phyloP scores from a whole-genome alignment of 2,888 invertebrate species.

The Dichetophora obliterata region DNA sequence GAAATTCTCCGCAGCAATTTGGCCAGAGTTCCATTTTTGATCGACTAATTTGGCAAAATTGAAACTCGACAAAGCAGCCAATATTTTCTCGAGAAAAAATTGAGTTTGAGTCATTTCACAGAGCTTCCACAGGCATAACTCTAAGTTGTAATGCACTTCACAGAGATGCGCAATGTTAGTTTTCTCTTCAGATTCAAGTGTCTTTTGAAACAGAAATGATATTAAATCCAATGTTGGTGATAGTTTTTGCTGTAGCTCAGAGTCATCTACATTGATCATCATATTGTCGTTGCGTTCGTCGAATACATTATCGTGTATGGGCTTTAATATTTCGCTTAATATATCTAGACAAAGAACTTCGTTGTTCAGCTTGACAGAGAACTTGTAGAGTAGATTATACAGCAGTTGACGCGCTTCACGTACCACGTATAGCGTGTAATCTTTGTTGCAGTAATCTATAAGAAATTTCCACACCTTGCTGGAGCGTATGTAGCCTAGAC shows the following conservation, averaged over 20 bases:
- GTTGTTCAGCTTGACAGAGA: constrained; percentile 67
- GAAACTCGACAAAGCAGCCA: constrained; percentile 58
- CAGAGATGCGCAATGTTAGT: constrained; percentile 64
- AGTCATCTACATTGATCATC: constrained; percentile 69
- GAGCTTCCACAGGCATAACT: constrained; percentile 64
- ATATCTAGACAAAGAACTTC: constrained; percentile 73
- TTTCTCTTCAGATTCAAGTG: constrained; percentile 69
- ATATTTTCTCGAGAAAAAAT: constrained; percentile 62
- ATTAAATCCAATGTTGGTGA: constrained; percentile 74
- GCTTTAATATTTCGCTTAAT: constrained; percentile 72
- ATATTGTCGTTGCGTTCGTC: constrained; percentile 60
- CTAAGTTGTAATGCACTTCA: constrained; percentile 62
- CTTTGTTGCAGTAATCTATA: constrained; percentile 75
- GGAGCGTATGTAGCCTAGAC: constrained; percentile 77
- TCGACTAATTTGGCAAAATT: constrained; percentile 64
- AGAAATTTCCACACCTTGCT: constrained; percentile 77
- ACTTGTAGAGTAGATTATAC: constrained; percentile 73
- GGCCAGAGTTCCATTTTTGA: constrained; percentile 59
- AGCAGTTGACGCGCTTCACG: constrained; percentile 78
- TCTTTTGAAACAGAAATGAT: constrained; percentile 72
- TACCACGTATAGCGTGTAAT: constrained; percentile 80
- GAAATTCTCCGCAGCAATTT: constrained; percentile 60
- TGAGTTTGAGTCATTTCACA: constrained; percentile 66
- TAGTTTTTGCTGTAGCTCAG: constrained; percentile 72
- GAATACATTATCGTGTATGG: constrained; percentile 73